Evolutionary conservation across 2,113 vertebrate species (phyloP), one percentile per base, ranked within the genome.

Genomic region (Equus przewalskii): DNA sequence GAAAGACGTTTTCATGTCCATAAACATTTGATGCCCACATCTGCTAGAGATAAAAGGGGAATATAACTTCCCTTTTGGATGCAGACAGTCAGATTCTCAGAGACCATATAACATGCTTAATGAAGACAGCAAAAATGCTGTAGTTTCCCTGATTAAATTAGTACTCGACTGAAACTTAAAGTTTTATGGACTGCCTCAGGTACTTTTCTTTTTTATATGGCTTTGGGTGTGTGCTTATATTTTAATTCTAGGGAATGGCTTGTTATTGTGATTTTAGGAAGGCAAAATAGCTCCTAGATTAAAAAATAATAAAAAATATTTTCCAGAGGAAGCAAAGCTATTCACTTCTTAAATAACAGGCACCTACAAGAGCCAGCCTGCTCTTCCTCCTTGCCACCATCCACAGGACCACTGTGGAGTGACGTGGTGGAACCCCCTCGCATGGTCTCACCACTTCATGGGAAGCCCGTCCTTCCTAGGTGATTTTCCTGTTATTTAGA

Each of bases 21-120:
- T 97, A 98, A 98, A 98, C 62, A 12, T 97, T 94, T 98, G 97
- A 98, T 97, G 95, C 58, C 97, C 95, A 97, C 98, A 98, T 98
- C 98, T 99, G 98, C 81, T 97, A 91, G 80, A 98, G 89, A 83
- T 96, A 89, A 97, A 97, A 96, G 75, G n/a, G 75, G 65, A 33
- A 51, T 46, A 54, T 76, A 89, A 96, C 96, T 96, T 96, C 69
- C 73, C 62, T n/a, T 82, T 92, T 58, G 26, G 3, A 91, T 64
- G 92, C 36, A 62, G 85, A 89, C 56, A 76, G 58, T 65, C 26
- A 62, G 79, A 86, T 82, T 98, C 94, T 94, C 90, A 93, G 93
- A 98, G 91, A 90, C 84, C 82, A 70, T 70, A 97, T 97, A 98
- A 94, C 54, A 98, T 54, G 79, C 30, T 92, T 73, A 98, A 97